These are phyloP conservation scores for Chelmon rostratus DNA, from an alignment of 2,797 vertebrate genomes.

Conservation along the genomic window DNA sequence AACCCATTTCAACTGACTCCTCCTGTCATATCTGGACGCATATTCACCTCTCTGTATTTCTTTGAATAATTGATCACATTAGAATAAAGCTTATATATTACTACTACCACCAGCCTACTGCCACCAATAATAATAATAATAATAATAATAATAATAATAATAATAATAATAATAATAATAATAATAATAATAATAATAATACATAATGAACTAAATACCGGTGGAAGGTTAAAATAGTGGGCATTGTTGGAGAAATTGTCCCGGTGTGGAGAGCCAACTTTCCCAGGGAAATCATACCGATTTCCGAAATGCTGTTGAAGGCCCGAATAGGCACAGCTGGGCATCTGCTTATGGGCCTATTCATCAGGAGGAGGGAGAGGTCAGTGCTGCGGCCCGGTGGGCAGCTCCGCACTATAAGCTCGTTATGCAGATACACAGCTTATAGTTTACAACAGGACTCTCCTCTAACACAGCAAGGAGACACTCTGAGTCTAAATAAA, in stretches of 20 bases:
- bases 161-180: background rate
- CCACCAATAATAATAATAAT: background rate
- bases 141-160: background rate
- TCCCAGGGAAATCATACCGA: constrained; percentile 92
- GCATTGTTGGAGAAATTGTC: constrained; percentile 20
- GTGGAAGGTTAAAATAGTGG: background rate
- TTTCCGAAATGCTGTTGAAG: constrained; percentile 92
- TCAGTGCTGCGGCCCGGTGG: constrained; percentile 76
- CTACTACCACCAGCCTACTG: too few species aligned
- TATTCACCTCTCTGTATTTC: background rate
- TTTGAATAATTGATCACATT: constrained; percentile 1
- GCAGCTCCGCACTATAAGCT: constrained; percentile 68
- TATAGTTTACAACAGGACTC: constrained; percentile 39
- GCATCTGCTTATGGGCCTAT: constrained; percentile 84
- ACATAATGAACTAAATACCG: background rate
- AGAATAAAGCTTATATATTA: background rate
- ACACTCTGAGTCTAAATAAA: background rate
- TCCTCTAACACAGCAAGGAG: background rate
- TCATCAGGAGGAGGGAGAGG: constrained; percentile 86
- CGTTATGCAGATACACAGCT: constrained; percentile 60
- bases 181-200: constrained; percentile 14
- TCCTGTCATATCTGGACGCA: background rate
- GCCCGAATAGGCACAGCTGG: constrained; percentile 90
- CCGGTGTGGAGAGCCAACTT: constrained; percentile 75
- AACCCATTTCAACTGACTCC: background rate